phyloP scores from a whole-genome alignment of 2,113 vertebrate species.

The Microcebus murinus region DNA sequence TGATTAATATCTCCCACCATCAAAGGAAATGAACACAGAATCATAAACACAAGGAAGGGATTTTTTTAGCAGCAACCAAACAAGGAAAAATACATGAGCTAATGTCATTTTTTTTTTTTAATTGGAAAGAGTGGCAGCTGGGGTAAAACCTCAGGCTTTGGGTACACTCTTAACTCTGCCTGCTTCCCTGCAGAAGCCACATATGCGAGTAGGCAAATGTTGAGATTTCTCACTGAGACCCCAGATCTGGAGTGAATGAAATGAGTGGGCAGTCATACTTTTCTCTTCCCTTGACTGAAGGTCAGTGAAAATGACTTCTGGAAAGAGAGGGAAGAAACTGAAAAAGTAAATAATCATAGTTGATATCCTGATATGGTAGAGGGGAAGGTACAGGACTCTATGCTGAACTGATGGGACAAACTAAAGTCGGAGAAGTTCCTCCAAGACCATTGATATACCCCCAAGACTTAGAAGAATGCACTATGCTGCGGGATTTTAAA shows the following conservation, averaged over 20 bases:
- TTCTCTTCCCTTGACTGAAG: constrained; percentile 7
- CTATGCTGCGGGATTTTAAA: background rate
- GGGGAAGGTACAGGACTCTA: background rate
- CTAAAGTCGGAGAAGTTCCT: background rate
- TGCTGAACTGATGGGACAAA: background rate
- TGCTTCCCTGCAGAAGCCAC: background rate
- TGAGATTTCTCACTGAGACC: constrained; percentile 11
- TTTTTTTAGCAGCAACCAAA: background rate
- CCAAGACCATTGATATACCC: background rate
- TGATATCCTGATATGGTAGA: background rate
- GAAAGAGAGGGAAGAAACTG: constrained; percentile 14
- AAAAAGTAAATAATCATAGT: constrained; percentile 3
- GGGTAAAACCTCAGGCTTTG: background rate
- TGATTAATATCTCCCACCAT: constrained; percentile 32
- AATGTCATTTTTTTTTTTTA: background rate
- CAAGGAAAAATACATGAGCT: background rate
- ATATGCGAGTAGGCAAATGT: background rate
- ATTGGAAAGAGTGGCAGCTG: background rate
- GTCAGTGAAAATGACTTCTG: constrained; percentile 32
- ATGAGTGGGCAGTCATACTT: background rate
- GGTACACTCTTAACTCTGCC: background rate
- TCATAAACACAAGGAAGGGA: background rate
- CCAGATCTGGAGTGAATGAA: background rate
- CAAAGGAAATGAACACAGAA: constrained; percentile 49
- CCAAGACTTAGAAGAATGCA: background rate